Evolutionary conservation across 1,140 invertebrate species (phyloP).

Genomic region (Platorchestia sp.): DNA sequence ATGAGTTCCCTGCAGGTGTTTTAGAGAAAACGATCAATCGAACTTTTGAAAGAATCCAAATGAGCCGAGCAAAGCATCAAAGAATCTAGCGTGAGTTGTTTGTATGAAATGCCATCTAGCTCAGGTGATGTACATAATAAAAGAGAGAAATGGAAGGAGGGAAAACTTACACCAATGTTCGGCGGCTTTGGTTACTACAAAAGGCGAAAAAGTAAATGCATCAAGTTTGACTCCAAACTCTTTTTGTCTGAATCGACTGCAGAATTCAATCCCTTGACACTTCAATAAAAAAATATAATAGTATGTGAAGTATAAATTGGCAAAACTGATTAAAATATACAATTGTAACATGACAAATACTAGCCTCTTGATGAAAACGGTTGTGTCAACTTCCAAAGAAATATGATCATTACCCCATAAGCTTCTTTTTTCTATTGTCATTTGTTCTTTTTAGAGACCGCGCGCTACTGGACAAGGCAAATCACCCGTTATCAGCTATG

Average conservation of each 20-base stretch:
- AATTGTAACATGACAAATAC: not conserved
- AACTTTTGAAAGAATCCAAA: not conserved
- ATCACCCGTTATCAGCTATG: not conserved
- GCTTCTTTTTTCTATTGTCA: not conserved
- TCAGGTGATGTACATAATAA: not conserved
- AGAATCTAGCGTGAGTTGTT: not conserved
- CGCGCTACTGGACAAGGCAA: not conserved
- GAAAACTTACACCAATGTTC: not conserved
- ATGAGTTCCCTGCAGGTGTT: no score
- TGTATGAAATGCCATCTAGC: not conserved
- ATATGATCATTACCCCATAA: not conserved
- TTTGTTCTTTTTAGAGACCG: not conserved
- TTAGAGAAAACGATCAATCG: no score
- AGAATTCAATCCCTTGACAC: not conserved
- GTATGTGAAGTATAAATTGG: not conserved
- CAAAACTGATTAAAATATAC: not conserved
- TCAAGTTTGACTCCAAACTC: not conserved
- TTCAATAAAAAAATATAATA: not conserved
- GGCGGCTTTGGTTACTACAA: not conserved
- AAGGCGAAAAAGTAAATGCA: not conserved
- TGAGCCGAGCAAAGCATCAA: not conserved
- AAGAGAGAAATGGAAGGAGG: not conserved
- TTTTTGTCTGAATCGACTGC: not conserved
- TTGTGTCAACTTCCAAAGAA: not conserved
- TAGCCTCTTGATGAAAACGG: not conserved